These are phyloP conservation scores for Phaethornis superciliosus DNA, from an alignment of 2,113 vertebrate genomes.

Conservation along the genomic window DNA sequence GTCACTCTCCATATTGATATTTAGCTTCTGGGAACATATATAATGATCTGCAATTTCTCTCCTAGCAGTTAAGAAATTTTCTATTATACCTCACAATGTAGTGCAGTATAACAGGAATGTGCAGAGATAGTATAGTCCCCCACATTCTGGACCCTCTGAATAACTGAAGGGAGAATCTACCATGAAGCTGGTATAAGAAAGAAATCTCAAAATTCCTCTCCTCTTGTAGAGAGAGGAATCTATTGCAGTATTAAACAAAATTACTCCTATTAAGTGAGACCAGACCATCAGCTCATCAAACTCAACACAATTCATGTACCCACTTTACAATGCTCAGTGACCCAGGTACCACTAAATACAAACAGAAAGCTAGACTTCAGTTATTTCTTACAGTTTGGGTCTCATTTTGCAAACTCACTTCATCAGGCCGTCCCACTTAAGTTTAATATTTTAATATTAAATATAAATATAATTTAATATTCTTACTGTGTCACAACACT, in stretches of 20 bases:
- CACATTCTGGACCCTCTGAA: neutral
- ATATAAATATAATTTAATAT: neutral
- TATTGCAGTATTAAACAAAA: neutral
- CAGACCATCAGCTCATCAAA: neutral
- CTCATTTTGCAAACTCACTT: neutral
- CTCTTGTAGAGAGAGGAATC: neutral
- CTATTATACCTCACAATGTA: neutral
- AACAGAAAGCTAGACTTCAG: neutral
- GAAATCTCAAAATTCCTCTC: neutral
- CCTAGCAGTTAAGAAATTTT: neutral
- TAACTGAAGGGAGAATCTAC: neutral
- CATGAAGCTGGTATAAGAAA: neutral
- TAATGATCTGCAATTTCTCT: neutral
- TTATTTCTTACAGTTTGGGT: neutral
- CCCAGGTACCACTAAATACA: neutral
- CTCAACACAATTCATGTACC: neutral
- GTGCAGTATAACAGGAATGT: neutral
- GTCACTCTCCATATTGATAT: neutral
- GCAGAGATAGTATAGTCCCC: rapidly evolving
- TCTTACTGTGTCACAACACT: neutral
- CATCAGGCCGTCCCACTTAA: neutral
- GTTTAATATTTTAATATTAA: neutral
- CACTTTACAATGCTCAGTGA: neutral
- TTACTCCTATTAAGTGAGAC: neutral
- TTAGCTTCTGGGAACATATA: neutral